Percentiles rank a stretch among this genome's conserved stretches.
Conservation (phyloP, 2,888 invertebrate species). For the Eumerus sabulonum region DNA sequence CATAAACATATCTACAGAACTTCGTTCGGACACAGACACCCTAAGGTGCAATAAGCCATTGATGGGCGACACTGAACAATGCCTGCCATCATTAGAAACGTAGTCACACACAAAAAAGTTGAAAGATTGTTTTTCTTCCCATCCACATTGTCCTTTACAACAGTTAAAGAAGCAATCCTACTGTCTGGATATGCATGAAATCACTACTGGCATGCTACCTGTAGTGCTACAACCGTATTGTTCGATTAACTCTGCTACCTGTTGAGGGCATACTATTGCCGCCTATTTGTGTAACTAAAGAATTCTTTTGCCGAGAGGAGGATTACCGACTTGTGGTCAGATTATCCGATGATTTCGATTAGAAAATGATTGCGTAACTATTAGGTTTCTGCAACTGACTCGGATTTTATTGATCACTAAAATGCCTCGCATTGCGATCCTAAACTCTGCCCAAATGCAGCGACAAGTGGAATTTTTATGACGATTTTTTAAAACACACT, state of each 20-base stretch:
- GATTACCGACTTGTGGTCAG: conserved; percentile 50
- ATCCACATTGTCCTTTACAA: conserved; percentile 2
- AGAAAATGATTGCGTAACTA: conserved; percentile 18
- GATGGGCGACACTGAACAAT: conserved; percentile 40
- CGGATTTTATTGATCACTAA: no score
- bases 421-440: no score
- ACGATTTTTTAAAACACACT: neutral
- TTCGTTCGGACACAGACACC: no score
- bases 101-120: conserved; percentile 3
- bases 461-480: neutral
- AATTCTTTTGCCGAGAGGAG: conserved; percentile 2
- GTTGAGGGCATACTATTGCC: conserved; percentile 1
- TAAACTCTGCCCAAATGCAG: no score
- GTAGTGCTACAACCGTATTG: conserved; percentile 7
- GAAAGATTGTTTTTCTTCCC: conserved; percentile 17
- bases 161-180: conserved; percentile 13
- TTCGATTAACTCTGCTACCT: conserved; percentile 16
- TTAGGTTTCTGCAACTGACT: conserved; percentile 15
- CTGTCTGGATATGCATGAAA: conserved; percentile 20
- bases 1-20: no score
- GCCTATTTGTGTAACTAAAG: conserved; percentile 3
- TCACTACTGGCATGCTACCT: conserved; percentile 35
- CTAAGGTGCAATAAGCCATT: conserved; percentile 45
- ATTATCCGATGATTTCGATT: conserved; percentile 49
- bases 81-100: conserved; percentile 39